phyloP scores from a whole-genome alignment of 2,888 invertebrate genomes.

The Tipula lateralis region DNA sequence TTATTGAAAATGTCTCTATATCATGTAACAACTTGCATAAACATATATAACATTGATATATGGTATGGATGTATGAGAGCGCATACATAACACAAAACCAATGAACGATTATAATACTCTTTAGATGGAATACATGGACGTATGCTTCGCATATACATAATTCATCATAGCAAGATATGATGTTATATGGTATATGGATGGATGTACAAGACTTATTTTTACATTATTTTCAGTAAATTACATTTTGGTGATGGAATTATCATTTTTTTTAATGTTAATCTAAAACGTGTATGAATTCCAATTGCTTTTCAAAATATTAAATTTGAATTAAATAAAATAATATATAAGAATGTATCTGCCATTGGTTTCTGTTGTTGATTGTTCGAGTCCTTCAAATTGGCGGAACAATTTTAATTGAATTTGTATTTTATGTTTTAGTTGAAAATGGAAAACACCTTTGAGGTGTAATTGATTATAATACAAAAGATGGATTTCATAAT shows the following conservation, averaged over 20 bases:
- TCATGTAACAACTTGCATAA: conserved; percentile 13
- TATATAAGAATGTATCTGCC: neutral
- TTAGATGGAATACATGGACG: too few relatives aligned
- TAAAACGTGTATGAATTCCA: conserved; percentile 28
- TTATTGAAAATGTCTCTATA: conserved; percentile 19
- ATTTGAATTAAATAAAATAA: conserved; percentile 14
- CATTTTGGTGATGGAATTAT: conserved; percentile 27
- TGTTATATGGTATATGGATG: neutral
- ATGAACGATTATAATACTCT: neutral
- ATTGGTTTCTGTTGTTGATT: neutral
- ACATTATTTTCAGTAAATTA: conserved; percentile 27
- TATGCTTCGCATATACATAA: too few relatives aligned
- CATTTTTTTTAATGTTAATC: conserved; percentile 16
- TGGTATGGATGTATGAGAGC: neutral
- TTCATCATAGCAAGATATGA: neutral
- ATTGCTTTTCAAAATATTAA: conserved; percentile 19
- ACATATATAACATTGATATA: too few relatives aligned
- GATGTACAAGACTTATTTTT: neutral
- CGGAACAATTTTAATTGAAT: neutral
- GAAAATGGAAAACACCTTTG: conserved; percentile 2
- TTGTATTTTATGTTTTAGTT: neutral
- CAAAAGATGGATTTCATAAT: neutral
- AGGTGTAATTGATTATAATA: neutral
- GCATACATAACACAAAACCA: neutral
- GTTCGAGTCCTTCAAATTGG: neutral